Percentiles rank a stretch among this genome's conserved stretches.
These are phyloP conservation scores for Heptranchias perlo DNA, from an alignment of 2,113 vertebrate species.

Conservation along the genomic window DNA sequence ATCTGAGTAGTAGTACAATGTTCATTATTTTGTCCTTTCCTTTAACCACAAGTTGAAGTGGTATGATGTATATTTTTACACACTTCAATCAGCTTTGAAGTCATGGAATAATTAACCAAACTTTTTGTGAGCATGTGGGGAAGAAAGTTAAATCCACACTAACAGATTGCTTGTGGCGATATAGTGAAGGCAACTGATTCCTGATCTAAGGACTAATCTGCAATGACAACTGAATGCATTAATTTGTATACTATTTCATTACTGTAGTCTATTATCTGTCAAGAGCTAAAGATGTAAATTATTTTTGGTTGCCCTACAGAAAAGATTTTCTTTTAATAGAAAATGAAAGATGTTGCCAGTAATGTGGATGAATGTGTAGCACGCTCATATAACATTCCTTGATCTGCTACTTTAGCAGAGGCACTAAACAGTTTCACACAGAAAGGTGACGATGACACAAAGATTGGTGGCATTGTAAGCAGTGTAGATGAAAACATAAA, in stretches of 20 bases:
- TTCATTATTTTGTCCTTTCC: neutral
- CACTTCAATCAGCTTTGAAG: neutral
- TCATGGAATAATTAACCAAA: constrained; percentile 1
- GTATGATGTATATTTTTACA: neutral
- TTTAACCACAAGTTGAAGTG: neutral
- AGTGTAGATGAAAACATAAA: no score
- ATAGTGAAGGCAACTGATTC: constrained; percentile 3
- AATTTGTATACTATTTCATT: neutral
- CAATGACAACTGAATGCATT: constrained; percentile 13
- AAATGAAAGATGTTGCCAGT: no score
- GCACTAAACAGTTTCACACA: no score
- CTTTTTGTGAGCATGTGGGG: neutral
- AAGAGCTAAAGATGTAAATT: neutral
- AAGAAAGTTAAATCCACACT: neutral
- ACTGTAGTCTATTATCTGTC: neutral
- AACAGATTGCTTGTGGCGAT: neutral
- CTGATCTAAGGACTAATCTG: constrained; percentile 8
- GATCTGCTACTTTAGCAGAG: no score
- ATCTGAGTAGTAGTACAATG: neutral
- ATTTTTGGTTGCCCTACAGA: neutral
- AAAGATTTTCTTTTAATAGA: no score
- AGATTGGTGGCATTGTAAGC: no score
- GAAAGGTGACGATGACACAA: no score
- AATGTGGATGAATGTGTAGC: no score
- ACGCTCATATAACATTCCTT: no score